Evolutionary conservation across 2,113 vertebrate species (phyloP), one percentile per base, ranked within the genome.

Genomic region (Aegypius monachus): DNA sequence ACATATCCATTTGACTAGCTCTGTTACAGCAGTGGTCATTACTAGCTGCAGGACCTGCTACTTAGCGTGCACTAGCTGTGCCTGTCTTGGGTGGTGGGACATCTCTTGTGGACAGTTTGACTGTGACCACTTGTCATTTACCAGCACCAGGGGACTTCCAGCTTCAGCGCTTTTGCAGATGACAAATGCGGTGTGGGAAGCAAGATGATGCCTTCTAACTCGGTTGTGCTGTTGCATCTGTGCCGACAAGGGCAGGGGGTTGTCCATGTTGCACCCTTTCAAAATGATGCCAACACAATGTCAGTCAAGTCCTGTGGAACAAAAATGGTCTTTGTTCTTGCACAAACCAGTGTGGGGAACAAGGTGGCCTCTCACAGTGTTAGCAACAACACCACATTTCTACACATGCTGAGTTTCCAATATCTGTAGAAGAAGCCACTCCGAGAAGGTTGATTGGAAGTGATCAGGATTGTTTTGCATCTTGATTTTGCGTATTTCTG

Each of bases 151-250:
- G 53, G 45, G 40, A 58, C 62, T 87, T 88, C 79, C 87, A 88
- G 45, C 13, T 50, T 47, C 40, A 55, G 13, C 1, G 6, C 29
- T 86, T 68, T 27, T 75, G 62, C 29, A 32, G 29, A 40, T 72
- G 38, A 31, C 32, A 43, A 16, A 11, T 36, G 63, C 40, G 27
- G 8, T 63, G 12, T 45, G 45, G 78, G 71, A 86, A 90, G 63
- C 58, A 82, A 75, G 45, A 52, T 20, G 23, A 31, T 94, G 81
- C 42, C 25, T 82, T 81, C 62, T 84, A 58, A 58, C 42, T 75
- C 0, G 1, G 15, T 61, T 0, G 0, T 62, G 72, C 59, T 73
- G 36, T 56, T 77, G 34, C 0, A 0, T 75, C 87, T 66, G 21
- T 53, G 47, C 4, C 17, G 53, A 11, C 29, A 27, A 55, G 40